phyloP scores from a whole-genome alignment of 2,888 invertebrate genomes.

The Ophraella communa region DNA sequence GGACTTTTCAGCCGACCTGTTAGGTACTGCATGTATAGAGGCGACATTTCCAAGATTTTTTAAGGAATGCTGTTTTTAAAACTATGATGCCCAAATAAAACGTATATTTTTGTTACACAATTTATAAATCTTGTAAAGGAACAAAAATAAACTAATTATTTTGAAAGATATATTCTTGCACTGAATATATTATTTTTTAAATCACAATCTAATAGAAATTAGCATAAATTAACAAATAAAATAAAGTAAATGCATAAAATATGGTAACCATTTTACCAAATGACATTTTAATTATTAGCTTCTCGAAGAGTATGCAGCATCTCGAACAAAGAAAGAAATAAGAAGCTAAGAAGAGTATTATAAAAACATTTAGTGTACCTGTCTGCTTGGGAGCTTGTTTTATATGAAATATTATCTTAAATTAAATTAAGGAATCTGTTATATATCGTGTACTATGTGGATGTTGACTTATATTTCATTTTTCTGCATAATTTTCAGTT shows the following conservation, averaged over 20 bases:
- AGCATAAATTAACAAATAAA: too few species aligned
- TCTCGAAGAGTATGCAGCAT: conserved; percentile 21
- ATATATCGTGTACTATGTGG: conserved; percentile 46
- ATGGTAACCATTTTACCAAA: conserved; percentile 14
- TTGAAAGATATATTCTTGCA: too few species aligned
- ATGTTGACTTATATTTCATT: conserved; percentile 19
- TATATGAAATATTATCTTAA: conserved; percentile 55
- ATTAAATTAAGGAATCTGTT: conserved; percentile 51
- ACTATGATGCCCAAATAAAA: too few species aligned
- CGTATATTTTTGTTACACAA: too few species aligned
- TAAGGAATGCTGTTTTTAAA: too few species aligned
- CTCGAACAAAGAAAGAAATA: conserved; percentile 7
- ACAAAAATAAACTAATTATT: too few species aligned
- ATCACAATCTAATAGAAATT: too few species aligned
- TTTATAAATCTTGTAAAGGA: too few species aligned
- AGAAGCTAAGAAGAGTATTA: conserved; percentile 25
- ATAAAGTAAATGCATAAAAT: conserved; percentile 10
- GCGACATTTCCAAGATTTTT: too few species aligned
- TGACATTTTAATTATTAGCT: conserved; percentile 33
- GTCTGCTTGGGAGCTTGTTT: conserved; percentile 52
- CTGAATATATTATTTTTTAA: too few species aligned
- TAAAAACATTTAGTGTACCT: conserved; percentile 47
- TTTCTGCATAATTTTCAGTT: conserved; percentile 21
- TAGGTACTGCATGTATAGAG: too few species aligned
- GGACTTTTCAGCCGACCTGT: too few species aligned